Evolutionary conservation across 2,797 vertebrate genomes (phyloP), one percentile per base, ranked within the genome.

Genomic region (Gephyroberyx darwinii): DNA sequence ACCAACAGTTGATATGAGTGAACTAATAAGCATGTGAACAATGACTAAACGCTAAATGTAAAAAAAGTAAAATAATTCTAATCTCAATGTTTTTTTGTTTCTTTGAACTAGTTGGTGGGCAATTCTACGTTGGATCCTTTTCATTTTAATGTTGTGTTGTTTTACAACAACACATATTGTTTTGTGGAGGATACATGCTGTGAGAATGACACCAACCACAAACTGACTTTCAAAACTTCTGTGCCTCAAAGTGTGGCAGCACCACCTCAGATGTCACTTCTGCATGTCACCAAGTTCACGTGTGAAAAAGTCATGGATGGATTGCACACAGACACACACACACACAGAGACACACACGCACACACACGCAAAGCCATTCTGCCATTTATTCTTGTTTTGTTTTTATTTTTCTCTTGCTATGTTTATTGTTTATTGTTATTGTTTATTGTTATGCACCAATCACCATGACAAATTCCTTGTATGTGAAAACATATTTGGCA

Each of bases 71-170:
- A 6, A 45, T 55, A 0, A 51, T 48, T 52, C 5, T 13, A 30
- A 48, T 60, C 3, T 0, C 4, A 14, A 0, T 41, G 1, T 35
- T 6, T 16, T 35, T 1, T 22, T 65, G 8, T 75, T 51, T 74
- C 5, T 74, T 56, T 67, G 10, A 8, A 20, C 2, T 22, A 90
- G 90, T 13, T 88, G 74, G 69, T 93, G 92, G 92, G n/a, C 1
- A 3, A 48, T 7, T 77, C 86, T 92, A 5, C 88, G 92, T 5
- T 91, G 92, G 92, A 86, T 91, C 53, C 9, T 90, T 30, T 88
- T 91, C 51, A 51, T 80, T 59, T 31, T 67, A 2, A 71, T 88
- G 69, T 33, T 91, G 50, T 69, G 57, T 16, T 86, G 75, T 85
- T 69, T 89, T 20, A 7, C 71, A 39, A 19, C 22, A 8, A 71